Percentiles rank a stretch among this genome's conserved stretches.
Evolutionary conservation across 2,113 vertebrate genomes (phyloP).

Genomic region (Myotis yumanensis): DNA sequence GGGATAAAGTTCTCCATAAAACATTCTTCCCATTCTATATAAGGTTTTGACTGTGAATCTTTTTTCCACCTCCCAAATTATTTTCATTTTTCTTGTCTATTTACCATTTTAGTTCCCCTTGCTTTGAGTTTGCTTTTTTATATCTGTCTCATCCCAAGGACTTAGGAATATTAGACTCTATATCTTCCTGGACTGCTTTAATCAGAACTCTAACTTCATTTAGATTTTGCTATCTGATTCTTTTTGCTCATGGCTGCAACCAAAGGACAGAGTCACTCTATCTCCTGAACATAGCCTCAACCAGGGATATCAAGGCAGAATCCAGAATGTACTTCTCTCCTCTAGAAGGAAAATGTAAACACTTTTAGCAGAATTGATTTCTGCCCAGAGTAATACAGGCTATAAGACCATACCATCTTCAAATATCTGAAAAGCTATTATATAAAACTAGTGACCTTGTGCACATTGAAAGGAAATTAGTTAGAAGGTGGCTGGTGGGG

Average conservation of each 20-base stretch:
- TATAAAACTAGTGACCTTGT: background rate
- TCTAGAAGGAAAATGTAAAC: background rate
- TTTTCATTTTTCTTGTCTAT: background rate
- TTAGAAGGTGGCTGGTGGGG: too few relatives aligned
- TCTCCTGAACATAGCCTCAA: background rate
- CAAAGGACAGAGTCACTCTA: background rate
- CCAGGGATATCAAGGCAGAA: background rate
- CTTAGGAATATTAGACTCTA: background rate
- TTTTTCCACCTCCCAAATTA: background rate
- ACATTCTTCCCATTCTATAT: background rate
- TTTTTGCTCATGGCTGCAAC: background rate
- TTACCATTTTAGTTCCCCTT: background rate
- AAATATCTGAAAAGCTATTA: background rate
- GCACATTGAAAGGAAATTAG: too few relatives aligned
- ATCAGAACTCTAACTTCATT: background rate
- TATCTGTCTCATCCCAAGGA: background rate
- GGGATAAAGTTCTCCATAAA: background rate
- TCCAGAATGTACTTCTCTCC: background rate
- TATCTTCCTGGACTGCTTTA: background rate
- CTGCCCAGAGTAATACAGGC: background rate
- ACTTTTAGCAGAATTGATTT: background rate
- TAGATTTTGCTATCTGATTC: background rate
- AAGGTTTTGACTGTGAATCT: conserved; percentile 19
- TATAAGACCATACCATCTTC: background rate
- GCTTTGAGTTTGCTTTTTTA: background rate